Evolutionary conservation across 2,888 invertebrate genomes (phyloP).

Genomic region (Athalia cordata): DNA sequence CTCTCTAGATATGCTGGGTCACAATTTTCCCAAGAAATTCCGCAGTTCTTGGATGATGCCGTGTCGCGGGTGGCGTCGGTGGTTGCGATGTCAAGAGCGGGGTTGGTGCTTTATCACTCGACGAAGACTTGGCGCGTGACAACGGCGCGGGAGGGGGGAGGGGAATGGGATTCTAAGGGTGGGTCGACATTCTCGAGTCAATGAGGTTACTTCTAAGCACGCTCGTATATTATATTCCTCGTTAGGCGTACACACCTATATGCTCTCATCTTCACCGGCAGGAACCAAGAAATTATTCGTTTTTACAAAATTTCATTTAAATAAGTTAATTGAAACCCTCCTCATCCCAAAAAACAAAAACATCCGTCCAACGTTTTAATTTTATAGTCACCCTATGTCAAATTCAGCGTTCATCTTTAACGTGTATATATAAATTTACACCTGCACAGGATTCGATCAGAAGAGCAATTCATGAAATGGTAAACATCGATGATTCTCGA

Average conservation of each 20-base stretch:
- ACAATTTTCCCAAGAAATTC: conserved; percentile 22
- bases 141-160: conserved; percentile 8
- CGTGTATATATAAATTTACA: too few species aligned
- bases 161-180: background rate
- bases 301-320: too few species aligned
- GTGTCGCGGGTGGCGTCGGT: background rate
- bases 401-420: too few species aligned
- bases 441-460: too few species aligned
- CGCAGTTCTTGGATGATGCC: conserved; percentile 16
- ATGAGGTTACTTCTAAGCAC: conserved; percentile 36
- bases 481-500: too few species aligned
- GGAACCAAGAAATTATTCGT: too few species aligned
- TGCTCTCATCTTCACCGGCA: too few species aligned
- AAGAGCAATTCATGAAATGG: too few species aligned
- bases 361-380: too few species aligned
- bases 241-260: background rate
- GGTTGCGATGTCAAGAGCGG: conserved; percentile 2
- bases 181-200: conserved; percentile 31
- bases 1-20: conserved; percentile 14
- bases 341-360: too few species aligned
- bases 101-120: conserved; percentile 33
- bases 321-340: too few species aligned
- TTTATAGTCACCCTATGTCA: too few species aligned
- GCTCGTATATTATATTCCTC: conserved; percentile 25
- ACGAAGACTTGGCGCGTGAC: conserved; percentile 18